phyloP scores from a whole-genome alignment of 1,140 invertebrate genomes.

The Phthorimaea operculella region DNA sequence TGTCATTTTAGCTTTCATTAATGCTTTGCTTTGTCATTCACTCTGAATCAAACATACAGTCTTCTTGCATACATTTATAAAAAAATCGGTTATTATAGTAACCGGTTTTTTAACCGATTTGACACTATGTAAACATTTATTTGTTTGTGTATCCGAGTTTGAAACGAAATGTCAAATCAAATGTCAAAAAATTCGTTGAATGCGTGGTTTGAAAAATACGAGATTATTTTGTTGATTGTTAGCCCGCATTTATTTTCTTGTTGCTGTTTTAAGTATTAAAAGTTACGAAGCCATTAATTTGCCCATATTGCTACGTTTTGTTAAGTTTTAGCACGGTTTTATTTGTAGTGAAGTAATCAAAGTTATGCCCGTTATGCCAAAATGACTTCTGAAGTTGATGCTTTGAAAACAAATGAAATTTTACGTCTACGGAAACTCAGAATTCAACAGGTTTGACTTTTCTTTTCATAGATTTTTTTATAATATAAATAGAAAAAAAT shows the following conservation, averaged over 20 bases:
- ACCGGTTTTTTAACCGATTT: too few species aligned
- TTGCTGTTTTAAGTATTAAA: not conserved
- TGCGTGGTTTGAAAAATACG: not conserved
- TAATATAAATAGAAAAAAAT: constrained; percentile 7
- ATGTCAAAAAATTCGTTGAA: not conserved
- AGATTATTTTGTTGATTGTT: not conserved
- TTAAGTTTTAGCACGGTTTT: not conserved
- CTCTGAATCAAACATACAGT: too few species aligned
- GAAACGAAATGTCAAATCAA: too few species aligned
- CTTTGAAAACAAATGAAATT: constrained; percentile 61
- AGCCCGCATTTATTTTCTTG: not conserved
- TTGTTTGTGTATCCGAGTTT: too few species aligned
- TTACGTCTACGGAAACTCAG: constrained; percentile 53
- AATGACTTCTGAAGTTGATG: constrained; percentile 56
- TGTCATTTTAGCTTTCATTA: too few species aligned
- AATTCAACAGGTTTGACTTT: constrained; percentile 59
- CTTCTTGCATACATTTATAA: too few species aligned
- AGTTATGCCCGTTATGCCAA: constrained; percentile 20
- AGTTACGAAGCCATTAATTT: too few species aligned
- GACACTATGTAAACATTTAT: too few species aligned
- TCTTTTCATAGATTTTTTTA: constrained; percentile 13
- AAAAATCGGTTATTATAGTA: too few species aligned
- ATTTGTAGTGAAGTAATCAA: not conserved
- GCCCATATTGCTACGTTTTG: not conserved
- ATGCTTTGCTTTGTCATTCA: too few species aligned